These are phyloP conservation scores for Apamea sordens DNA, from an alignment of 2,888 invertebrate genomes.

Conservation along the genomic window DNA sequence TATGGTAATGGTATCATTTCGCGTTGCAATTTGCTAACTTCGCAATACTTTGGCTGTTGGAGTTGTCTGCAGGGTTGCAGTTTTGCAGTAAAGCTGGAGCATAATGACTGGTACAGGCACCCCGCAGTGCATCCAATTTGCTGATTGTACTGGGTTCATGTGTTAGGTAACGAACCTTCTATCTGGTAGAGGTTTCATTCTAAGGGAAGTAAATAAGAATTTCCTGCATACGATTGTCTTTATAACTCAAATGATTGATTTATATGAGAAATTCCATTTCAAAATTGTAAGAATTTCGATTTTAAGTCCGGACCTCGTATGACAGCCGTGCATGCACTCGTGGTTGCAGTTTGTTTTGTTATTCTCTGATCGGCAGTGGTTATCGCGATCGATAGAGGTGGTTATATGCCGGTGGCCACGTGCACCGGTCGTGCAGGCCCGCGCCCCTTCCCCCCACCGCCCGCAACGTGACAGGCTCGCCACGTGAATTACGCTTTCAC, in stretches of 20 bases:
- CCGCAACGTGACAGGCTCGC: slow-evolving; percentile 71
- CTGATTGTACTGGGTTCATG: neutral
- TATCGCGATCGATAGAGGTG: slow-evolving; percentile 66
- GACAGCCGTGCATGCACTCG: slow-evolving; percentile 11
- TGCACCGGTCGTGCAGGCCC: slow-evolving; percentile 71
- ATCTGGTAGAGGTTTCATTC: neutral
- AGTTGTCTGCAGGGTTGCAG: slow-evolving; percentile 33
- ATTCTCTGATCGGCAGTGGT: slow-evolving; percentile 52
- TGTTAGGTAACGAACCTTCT: neutral
- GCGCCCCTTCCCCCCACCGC: slow-evolving; percentile 43
- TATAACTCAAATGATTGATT: neutral
- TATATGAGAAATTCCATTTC: neutral
- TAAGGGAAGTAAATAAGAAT: neutral
- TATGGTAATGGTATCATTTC: slow-evolving; percentile 55
- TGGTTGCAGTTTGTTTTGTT: slow-evolving; percentile 53
- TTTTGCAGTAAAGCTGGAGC: slow-evolving; percentile 26
- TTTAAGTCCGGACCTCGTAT: neutral
- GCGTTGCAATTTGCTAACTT: slow-evolving; percentile 55
- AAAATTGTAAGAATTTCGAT: neutral
- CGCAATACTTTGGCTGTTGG: slow-evolving; percentile 39
- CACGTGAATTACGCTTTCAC: slow-evolving; percentile 71
- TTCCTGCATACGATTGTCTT: neutral
- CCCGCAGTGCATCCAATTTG: slow-evolving; percentile 12
- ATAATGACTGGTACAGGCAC: slow-evolving; percentile 17
- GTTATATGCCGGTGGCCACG: slow-evolving; percentile 68